A percentile compares a stretch with the other conserved stretches of the same genome.
Evolutionary conservation across 2,888 invertebrate species (phyloP).

Genomic region (Choreutis nemorana): DNA sequence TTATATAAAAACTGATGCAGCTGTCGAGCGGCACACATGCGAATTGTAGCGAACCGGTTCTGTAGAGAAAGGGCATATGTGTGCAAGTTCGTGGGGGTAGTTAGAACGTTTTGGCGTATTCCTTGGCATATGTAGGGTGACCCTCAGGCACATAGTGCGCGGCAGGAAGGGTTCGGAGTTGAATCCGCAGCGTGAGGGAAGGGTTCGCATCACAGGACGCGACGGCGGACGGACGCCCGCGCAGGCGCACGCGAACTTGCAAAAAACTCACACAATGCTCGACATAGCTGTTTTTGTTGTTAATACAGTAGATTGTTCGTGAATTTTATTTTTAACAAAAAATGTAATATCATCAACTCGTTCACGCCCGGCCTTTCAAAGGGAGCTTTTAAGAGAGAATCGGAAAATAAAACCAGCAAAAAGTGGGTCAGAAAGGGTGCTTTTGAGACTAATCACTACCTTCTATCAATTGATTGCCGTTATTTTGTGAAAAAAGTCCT

Average conservation of each 20-base stretch:
- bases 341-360: conserved; percentile 68
- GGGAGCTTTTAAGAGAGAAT: conserved; percentile 56
- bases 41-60: conserved; percentile 43
- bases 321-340: conserved; percentile 56
- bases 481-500: conserved; percentile 49
- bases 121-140: conserved; percentile 24
- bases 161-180: conserved; percentile 49
- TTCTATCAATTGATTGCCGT: conserved; percentile 62
- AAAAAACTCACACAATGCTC: conserved; percentile 58
- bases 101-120: conserved; percentile 23
- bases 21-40: conserved; percentile 62
- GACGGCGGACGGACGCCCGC: conserved; percentile 60
- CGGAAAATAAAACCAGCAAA: conserved; percentile 60
- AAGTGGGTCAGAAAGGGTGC: conserved; percentile 67
- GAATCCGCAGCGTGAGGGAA: conserved; percentile 45
- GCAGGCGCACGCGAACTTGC: conserved; percentile 62
- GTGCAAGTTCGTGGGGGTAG: conserved; percentile 12
- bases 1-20: conserved; percentile 64
- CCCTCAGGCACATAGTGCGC: conserved; percentile 37
- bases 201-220: too few species aligned
- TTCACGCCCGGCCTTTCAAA: conserved; percentile 65
- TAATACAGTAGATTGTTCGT: conserved; percentile 64
- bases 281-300: conserved; percentile 60
- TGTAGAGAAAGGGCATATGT: conserved; percentile 30
- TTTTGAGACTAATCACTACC: conserved; percentile 62